These are phyloP conservation scores for Sminthurides aquaticus DNA, from an alignment of 2,888 invertebrate species.

Conservation along the genomic window DNA sequence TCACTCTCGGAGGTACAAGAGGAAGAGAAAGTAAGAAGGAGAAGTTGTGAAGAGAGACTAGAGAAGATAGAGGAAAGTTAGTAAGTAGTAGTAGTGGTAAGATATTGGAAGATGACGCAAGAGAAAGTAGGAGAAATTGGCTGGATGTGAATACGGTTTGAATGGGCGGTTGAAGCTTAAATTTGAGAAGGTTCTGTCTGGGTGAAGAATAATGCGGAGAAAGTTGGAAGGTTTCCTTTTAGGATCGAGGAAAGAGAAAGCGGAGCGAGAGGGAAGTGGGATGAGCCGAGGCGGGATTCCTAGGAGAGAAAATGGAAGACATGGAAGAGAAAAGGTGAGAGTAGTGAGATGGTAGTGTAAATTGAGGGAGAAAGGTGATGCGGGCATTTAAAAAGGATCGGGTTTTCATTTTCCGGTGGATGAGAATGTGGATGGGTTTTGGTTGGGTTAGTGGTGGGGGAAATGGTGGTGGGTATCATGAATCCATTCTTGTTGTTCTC, in stretches of 20 bases:
- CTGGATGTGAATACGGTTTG: not conserved
- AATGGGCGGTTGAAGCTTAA: no score
- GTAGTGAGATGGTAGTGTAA: no score
- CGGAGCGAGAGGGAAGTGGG: no score
- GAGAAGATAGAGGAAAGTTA: not conserved
- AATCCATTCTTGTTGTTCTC: not conserved
- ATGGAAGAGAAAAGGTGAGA: no score
- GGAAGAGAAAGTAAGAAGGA: no score
- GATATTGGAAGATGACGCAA: not conserved
- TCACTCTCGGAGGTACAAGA: not conserved
- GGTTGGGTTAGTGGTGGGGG: not conserved
- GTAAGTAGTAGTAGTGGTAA: no score
- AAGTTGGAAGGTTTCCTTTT: no score
- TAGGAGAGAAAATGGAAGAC: no score
- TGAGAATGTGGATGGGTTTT: not conserved
- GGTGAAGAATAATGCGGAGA: no score
- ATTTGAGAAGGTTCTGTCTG: no score
- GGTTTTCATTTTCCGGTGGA: not conserved
- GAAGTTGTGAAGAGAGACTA: not conserved
- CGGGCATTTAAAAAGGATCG: not conserved
- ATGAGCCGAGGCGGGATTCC: no score
- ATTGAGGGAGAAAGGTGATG: not conserved
- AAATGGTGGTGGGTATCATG: not conserved
- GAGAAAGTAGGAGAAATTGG: not conserved
- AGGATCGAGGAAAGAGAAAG: no score